Percentiles rank a stretch among this genome's conserved stretches.
These are phyloP conservation scores for Hydrolagus colliei DNA, from an alignment of 2,797 vertebrate species.

Conservation along the genomic window DNA sequence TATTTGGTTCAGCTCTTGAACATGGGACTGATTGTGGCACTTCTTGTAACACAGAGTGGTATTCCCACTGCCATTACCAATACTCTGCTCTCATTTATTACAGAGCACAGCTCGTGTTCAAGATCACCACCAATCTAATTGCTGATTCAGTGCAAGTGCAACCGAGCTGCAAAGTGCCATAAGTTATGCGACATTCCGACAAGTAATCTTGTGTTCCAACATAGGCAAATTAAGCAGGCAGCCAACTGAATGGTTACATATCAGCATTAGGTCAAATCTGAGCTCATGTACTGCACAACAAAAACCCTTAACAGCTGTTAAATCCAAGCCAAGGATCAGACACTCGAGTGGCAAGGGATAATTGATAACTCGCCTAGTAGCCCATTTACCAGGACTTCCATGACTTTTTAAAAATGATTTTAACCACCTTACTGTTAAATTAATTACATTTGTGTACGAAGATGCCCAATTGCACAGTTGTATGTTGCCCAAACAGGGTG, in stretches of 20 bases:
- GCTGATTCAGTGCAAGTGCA: slow-evolving; percentile 39
- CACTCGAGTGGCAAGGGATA: background rate
- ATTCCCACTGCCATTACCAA: background rate
- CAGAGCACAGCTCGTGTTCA: slow-evolving; percentile 4
- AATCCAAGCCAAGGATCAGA: background rate
- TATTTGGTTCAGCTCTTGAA: background rate
- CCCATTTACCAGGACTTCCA: background rate
- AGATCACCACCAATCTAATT: slow-evolving; percentile 38
- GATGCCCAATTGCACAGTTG: background rate
- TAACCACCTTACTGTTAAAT: background rate
- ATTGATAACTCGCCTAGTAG: background rate
- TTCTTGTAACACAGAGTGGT: background rate
- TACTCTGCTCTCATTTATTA: slow-evolving; percentile 5
- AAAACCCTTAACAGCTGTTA: background rate
- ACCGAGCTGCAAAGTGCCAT: slow-evolving; percentile 39
- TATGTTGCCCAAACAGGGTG: background rate
- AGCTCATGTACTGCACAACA: slow-evolving; percentile 12
- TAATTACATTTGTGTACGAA: background rate
- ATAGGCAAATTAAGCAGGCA: slow-evolving; percentile 41
- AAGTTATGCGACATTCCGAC: slow-evolving; percentile 41
- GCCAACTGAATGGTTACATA: slow-evolving; percentile 35
- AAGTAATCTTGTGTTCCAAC: slow-evolving; percentile 42
- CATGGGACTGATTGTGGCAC: background rate
- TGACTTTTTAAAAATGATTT: background rate
- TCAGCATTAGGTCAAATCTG: slow-evolving; percentile 9